Base-by-base conservation (phyloP, 2,797 vertebrate genomes). In the Notoglanidium macrostoma region DNA sequence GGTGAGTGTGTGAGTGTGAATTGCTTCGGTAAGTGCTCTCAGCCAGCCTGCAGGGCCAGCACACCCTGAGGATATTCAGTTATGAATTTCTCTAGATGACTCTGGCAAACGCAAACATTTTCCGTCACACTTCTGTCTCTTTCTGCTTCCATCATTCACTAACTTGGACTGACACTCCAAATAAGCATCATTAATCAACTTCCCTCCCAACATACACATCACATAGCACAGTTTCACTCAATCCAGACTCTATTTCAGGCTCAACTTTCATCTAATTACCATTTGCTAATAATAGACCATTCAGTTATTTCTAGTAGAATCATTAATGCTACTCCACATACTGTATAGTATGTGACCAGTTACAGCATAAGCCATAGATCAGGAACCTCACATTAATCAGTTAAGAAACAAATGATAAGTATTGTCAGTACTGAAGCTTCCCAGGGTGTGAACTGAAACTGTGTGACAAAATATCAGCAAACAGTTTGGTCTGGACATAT, bases 11-110 rank as follows among this genome's bases (percentile, higher is more conserved):
- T 87, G 82, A 73, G 89, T 84, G 88, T 84, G 72, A 84, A 84
- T 35, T 87, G 73, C 82, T 84, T 84, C 63, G 63, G 72, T 88
- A 87, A 84, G 63, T 82, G n/a, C 86, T 90, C 83, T 90, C 70
- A 87, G 90, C 51, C 29, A 83, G 88, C 89, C 88, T 86, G 88
- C 86, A 26, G 89, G 86, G 89, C 90, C 80, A 89, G 90, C 49
- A 82, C 63, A 83, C 82, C 90, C 88, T 91, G 54, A 74, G 89
- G 90, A 88, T 84, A 91, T 70, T 87, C 21, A 79, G 87, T 91
- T 89, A 90, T 93, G 91, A 93, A 93, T 93, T 67, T 79, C 51
- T 87, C 49, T 23, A 26, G 83, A 46, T 83, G 49, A 65, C 26
- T 63, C 32, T 14, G 15, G 59, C 57, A 55, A 83, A 87, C 7